Base-by-base conservation (phyloP, 2,888 invertebrate genomes). In the Phortica okadai region DNA sequence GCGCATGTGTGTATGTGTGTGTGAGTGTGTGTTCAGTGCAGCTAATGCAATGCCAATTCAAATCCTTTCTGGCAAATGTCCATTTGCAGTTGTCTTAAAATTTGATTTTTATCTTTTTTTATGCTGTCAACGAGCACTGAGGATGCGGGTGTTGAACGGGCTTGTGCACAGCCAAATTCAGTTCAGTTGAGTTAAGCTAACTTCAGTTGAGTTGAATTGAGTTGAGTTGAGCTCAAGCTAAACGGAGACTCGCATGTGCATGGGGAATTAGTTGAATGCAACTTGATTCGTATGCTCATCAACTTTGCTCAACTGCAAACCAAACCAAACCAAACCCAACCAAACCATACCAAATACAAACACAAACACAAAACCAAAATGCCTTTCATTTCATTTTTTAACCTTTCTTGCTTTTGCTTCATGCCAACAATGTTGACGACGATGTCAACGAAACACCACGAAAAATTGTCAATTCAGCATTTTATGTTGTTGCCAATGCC, bases 51-150 rank as follows among this genome's bases (percentile, higher is more conserved):
- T 72, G 70, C 56, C 74, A 58, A 59, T 73, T 16, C 45, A 33
- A 64, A 62, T 74, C 14, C 66, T 67, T 67, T 33, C 54, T 74
- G 74, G 74, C 74, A 67, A 74, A 41, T 67, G 74, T 74, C 74
- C 74, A 74, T 74, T 74, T 74, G 67, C 74, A 74, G 74, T 74
- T 67, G 74, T 74, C 74, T 74, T 74, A 74, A 58, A 74, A 74
- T 74, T 74, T 74, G 74, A 74, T 74, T 74, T 74, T 74, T 74
- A 72, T 72, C 70, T 56, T 21, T 45, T 45, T 69, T 69, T 25
- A 69, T 45, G 69, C 69, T 69, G 16, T 62, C 25, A 25, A 16
- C 62, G 8, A 62, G 62, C 50, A 25, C 62, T 16, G 16, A 16
- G 56, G 56, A 2, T 56, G 7, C 6, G 5, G 5, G 56, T 56